phyloP scores from a whole-genome alignment of 2,888 invertebrate species.

The Fragum fragum region DNA sequence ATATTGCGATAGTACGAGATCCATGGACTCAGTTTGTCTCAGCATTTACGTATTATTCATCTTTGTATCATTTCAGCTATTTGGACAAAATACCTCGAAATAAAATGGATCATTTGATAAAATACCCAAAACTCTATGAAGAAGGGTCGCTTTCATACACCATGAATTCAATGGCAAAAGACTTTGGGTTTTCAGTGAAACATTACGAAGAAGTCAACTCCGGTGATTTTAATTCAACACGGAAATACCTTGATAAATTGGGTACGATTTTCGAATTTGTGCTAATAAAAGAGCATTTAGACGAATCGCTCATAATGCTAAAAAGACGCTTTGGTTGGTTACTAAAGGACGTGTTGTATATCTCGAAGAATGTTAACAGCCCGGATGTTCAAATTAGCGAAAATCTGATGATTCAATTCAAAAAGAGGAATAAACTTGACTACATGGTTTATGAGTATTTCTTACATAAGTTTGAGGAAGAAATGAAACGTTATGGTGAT shows the following conservation, averaged over 20 bases:
- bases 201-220: not conserved
- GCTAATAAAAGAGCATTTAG: conserved; percentile 16
- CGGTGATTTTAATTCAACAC: not conserved
- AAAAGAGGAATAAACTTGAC: conserved; percentile 10
- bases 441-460: conserved; percentile 17
- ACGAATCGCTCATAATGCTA: conserved; percentile 22
- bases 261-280: conserved; percentile 20
- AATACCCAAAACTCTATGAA: conserved; percentile 13
- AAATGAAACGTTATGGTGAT: not conserved
- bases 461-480: not conserved
- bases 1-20: conserved; percentile 23
- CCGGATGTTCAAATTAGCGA: not conserved
- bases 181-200: conserved; percentile 14
- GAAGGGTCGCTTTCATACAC: conserved; percentile 18
- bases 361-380: not conserved
- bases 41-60: conserved; percentile 18
- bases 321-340: conserved; percentile 13
- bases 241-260: not conserved
- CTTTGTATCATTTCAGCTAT: not conserved
- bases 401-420: not conserved
- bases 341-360: conserved; percentile 25
- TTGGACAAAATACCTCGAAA: conserved; percentile 11
- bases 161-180: conserved; percentile 30
- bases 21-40: conserved; percentile 23
- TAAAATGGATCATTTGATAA: conserved; percentile 13